Percentiles rank a stretch among this genome's conserved stretches.
These are phyloP conservation scores for Brachypodius melanocephalos DNA, from an alignment of 2,113 vertebrate genomes.

Conservation along the genomic window DNA sequence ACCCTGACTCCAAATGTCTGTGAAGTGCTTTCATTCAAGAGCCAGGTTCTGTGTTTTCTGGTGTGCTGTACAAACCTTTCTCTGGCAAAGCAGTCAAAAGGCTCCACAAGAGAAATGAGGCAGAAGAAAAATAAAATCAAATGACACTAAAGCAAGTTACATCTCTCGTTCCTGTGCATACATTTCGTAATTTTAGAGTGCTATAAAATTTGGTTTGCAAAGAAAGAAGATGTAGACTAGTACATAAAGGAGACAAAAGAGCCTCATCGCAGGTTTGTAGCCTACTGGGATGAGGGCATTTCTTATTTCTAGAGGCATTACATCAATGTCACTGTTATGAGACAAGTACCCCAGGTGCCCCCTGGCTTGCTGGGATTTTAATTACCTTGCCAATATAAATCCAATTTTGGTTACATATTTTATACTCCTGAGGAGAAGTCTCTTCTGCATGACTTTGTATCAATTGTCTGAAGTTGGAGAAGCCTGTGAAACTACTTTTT, in stretches of 20 bases:
- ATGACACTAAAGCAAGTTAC: neutral
- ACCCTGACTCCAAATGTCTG: neutral
- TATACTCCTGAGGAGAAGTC: neutral
- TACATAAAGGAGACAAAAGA: neutral
- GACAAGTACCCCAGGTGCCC: neutral
- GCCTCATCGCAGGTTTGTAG: neutral
- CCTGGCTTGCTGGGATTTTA: conserved; percentile 10
- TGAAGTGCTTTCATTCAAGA: neutral
- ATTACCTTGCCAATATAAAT: conserved; percentile 4
- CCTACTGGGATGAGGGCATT: neutral
- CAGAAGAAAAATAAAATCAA: neutral
- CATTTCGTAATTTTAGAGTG: neutral
- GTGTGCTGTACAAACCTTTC: neutral
- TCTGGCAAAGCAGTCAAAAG: neutral
- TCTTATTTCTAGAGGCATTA: neutral
- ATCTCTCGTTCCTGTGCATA: neutral
- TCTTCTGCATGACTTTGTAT: neutral
- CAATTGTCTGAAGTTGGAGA: neutral
- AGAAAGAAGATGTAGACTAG: neutral
- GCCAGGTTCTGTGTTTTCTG: neutral
- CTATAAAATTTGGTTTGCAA: neutral
- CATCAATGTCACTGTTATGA: neutral
- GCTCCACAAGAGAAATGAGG: neutral
- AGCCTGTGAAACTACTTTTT: neutral
- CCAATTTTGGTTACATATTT: neutral